These are phyloP conservation scores for Clivina fossor DNA, from an alignment of 2,888 invertebrate genomes.

Conservation along the genomic window DNA sequence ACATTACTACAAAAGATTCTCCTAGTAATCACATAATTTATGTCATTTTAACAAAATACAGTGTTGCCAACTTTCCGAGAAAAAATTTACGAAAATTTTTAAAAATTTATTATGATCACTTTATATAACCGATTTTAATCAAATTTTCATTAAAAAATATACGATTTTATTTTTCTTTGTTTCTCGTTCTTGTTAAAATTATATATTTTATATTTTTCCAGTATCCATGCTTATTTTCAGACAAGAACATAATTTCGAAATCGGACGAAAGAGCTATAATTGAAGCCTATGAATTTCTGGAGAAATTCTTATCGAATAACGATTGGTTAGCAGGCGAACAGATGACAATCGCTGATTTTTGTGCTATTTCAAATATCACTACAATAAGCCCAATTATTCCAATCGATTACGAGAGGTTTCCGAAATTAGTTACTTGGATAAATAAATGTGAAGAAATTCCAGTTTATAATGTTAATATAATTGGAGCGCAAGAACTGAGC, in stretches of 20 bases:
- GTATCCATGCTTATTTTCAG: slow-evolving; percentile 1
- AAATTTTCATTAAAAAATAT: no score
- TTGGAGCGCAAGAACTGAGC: no score
- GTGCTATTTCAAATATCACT: slow-evolving; percentile 51
- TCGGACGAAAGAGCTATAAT: slow-evolving; percentile 47
- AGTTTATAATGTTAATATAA: slow-evolving; percentile 45
- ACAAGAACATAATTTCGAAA: slow-evolving; percentile 43
- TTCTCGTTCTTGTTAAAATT: not conserved
- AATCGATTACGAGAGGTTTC: slow-evolving; percentile 48
- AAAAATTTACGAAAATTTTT: no score
- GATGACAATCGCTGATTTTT: slow-evolving; percentile 59
- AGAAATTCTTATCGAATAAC: slow-evolving; percentile 53
- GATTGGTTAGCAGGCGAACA: slow-evolving; percentile 57
- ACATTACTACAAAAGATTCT: no score
- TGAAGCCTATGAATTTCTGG: slow-evolving; percentile 55
- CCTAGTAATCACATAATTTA: no score
- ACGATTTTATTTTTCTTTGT: no score
- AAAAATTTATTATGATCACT: no score
- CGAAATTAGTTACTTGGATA: slow-evolving; percentile 54
- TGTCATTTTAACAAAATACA: no score
- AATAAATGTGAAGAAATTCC: slow-evolving; percentile 46
- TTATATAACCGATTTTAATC: no score
- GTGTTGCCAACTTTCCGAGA: no score
- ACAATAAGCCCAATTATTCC: slow-evolving; percentile 54
- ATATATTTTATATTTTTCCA: not conserved